Percentiles rank a stretch among this genome's conserved stretches.
Evolutionary conservation across 2,888 invertebrate genomes (phyloP).

Genomic region (Aelia acuminata): DNA sequence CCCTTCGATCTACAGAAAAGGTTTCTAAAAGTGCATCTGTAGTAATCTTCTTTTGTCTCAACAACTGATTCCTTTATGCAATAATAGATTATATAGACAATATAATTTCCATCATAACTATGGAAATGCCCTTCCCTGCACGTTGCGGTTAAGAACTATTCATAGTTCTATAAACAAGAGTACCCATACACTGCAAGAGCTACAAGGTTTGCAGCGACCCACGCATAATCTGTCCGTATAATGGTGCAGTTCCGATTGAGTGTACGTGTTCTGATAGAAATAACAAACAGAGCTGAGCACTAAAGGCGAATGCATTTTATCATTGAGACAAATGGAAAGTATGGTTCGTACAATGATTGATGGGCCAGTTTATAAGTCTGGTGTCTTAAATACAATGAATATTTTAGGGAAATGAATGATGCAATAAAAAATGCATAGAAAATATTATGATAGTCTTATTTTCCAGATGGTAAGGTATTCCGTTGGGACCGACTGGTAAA

Average conservation of each 20-base stretch:
- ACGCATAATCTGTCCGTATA: background rate
- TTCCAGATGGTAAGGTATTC: too few relatives aligned
- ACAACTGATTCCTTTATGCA: background rate
- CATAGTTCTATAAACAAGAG: background rate
- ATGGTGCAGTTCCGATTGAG: conserved; percentile 23
- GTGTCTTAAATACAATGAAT: background rate
- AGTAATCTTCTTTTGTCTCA: background rate
- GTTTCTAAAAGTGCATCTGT: background rate
- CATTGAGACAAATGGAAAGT: background rate
- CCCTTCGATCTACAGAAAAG: too few relatives aligned
- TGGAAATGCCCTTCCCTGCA: background rate
- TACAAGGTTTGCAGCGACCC: background rate
- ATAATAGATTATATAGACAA: background rate
- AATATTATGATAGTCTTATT: too few relatives aligned
- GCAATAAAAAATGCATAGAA: too few relatives aligned
- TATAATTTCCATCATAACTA: background rate
- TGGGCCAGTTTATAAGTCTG: background rate
- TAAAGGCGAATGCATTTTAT: conserved; percentile 10
- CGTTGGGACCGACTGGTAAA: too few relatives aligned
- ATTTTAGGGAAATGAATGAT: background rate
- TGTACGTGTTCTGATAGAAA: background rate
- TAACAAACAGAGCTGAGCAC: background rate
- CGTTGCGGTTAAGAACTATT: background rate
- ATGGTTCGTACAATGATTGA: background rate
- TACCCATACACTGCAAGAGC: background rate